Conservation (phyloP, 53 echinoderm and acorn worm genomes). For the Arbacia lixula region DNA sequence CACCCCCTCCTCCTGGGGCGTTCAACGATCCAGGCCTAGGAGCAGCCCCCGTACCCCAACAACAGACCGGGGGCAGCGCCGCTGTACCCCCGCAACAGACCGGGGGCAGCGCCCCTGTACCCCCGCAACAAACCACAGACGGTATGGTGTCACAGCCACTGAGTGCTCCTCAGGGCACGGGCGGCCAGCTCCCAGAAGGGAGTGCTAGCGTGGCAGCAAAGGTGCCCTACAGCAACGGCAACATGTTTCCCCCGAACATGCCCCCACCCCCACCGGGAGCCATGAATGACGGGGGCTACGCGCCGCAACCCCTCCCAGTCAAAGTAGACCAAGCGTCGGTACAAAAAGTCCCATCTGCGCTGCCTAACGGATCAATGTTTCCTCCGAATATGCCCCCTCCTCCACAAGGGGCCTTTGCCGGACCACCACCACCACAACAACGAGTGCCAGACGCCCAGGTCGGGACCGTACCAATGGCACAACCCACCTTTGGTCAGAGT, state of each 20-base stretch:
- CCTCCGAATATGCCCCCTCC: conserved; percentile 54
- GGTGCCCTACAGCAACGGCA: background rate
- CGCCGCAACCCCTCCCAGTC: background rate
- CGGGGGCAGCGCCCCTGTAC: background rate
- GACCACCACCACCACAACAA: conserved; percentile 23
- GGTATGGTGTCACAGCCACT: conserved; percentile 11
- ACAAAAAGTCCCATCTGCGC: background rate
- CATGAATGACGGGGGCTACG: background rate
- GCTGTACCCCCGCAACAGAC: background rate
- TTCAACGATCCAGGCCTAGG: background rate
- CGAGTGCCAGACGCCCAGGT: no score
- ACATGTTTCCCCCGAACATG: conserved; percentile 11
- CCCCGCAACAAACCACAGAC: background rate
- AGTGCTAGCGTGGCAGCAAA: no score
- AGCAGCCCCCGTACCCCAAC: background rate
- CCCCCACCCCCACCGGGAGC: conserved; percentile 5
- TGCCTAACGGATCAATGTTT: conserved; percentile 6
- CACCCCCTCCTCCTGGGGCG: background rate
- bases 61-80: background rate
- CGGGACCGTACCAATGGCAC: no score
- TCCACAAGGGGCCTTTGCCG: conserved; percentile 23
- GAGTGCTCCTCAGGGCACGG: background rate
- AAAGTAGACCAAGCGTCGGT: background rate
- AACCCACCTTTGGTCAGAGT: no score
- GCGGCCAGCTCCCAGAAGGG: background rate